phyloP scores from a whole-genome alignment of 2,113 vertebrate species.

The Cariama cristata region DNA sequence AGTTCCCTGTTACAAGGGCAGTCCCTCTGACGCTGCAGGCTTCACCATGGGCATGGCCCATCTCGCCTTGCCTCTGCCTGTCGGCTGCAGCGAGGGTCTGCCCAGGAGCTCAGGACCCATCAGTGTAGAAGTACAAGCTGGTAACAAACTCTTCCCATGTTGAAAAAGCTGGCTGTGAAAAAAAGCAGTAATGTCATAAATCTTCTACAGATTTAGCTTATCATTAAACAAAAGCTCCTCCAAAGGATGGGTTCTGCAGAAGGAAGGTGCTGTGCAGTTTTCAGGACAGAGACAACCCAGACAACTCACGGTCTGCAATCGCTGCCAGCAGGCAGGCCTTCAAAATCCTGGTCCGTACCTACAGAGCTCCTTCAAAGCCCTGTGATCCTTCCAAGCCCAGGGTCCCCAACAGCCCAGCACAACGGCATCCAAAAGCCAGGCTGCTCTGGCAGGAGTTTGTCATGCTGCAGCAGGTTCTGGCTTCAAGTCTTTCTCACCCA shows the following conservation, averaged over 20 bases:
- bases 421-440: accelerated
- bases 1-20: neutral
- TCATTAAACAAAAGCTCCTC: neutral
- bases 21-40: neutral
- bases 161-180: neutral
- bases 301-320: neutral
- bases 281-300: neutral
- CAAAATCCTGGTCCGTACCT: neutral
- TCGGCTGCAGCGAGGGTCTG: accelerated
- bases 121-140: accelerated
- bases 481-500: neutral
- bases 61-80: neutral
- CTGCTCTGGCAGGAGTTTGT: neutral
- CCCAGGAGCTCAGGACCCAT: neutral
- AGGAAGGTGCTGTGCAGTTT: neutral
- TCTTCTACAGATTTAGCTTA: neutral
- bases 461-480: neutral
- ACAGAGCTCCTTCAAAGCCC: neutral
- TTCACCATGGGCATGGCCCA: neutral
- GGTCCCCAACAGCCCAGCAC: neutral
- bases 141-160: neutral
- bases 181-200: neutral
- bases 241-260: neutral
- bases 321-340: neutral
- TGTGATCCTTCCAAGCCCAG: neutral